Evolutionary conservation across 2,888 invertebrate genomes (phyloP), one percentile per base, ranked within the genome.

Genomic region (Piscicola geometra): DNA sequence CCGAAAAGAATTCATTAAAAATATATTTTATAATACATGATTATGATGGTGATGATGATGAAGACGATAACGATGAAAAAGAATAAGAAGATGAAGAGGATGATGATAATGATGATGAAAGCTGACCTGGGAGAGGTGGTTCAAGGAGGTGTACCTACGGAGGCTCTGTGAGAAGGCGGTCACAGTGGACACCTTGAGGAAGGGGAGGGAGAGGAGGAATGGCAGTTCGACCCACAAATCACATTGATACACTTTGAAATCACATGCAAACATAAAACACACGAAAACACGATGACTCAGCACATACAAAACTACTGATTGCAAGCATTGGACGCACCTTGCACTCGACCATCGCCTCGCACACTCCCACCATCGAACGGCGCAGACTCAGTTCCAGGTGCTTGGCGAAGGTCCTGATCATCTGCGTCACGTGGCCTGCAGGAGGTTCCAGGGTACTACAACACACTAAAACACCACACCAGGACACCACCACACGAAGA

Each of bases 311-410:
- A n/a, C n/a, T n/a, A n/a, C n/a, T n/a, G n/a, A n/a, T n/a, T n/a
- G n/a, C n/a, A n/a, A n/a, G n/a, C n/a, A n/a, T n/a, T n/a, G 9
- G 30, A 68, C 66, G 25, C 30, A 77, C 77, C 77, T 77, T 77
- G 18, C 71, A 76, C 52, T 75, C 70, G 15, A 75, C 47, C 67
- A 77, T 64, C 21, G 56, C 56, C 28, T 60, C 71, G n/a, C 70
- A 60, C 28, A 77, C 50, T 36, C 75, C 75, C 18, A 1, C 33
- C 56, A 71, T 60, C 9, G 75, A 75, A 25, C 70, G 35, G 21
- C 56, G 33, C 12, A 77, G 41, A 56, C 75, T 76, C 28, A 56
- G 33, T 36, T 77, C 77, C 28, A 77, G 52, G 60, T 77, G 50
- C 56, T 75, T 75, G 56, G 77, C 70, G 52, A 77, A 77, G 35